Conservation (phyloP, 2,113 vertebrate species). For the Malurus elegans region DNA sequence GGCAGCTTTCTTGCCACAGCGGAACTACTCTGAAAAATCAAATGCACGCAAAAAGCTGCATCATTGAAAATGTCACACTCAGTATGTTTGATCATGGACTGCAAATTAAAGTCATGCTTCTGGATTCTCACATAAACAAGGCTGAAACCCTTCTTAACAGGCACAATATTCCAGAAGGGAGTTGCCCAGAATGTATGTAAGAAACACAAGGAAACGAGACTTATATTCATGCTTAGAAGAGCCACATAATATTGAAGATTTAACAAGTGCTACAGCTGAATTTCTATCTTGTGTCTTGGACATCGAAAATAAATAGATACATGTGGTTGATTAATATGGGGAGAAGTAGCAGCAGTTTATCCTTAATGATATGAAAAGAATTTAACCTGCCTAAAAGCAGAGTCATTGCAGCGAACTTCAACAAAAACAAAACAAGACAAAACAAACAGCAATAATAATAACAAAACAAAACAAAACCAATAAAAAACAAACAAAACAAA, state of each 20-base stretch:
- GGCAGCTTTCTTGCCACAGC: neutral
- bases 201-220: neutral
- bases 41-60: neutral
- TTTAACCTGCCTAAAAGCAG: neutral
- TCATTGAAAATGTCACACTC: neutral
- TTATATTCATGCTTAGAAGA: neutral
- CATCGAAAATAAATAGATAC: neutral
- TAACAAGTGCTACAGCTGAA: neutral
- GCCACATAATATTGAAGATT: neutral
- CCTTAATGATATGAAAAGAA: neutral
- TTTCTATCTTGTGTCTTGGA: neutral
- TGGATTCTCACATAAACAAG: neutral
- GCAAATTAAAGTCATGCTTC: neutral
- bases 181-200: neutral
- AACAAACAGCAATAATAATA: fast-evolving
- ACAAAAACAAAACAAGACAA: neutral
- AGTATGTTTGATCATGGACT: neutral
- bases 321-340: neutral
- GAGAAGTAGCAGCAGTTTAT: neutral
- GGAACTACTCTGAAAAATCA: neutral
- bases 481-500: neutral
- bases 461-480: fast-evolving
- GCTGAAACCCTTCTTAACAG: neutral
- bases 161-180: neutral
- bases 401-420: neutral